phyloP scores from a whole-genome alignment of 2,113 vertebrate genomes.

The Elachura formosa region DNA sequence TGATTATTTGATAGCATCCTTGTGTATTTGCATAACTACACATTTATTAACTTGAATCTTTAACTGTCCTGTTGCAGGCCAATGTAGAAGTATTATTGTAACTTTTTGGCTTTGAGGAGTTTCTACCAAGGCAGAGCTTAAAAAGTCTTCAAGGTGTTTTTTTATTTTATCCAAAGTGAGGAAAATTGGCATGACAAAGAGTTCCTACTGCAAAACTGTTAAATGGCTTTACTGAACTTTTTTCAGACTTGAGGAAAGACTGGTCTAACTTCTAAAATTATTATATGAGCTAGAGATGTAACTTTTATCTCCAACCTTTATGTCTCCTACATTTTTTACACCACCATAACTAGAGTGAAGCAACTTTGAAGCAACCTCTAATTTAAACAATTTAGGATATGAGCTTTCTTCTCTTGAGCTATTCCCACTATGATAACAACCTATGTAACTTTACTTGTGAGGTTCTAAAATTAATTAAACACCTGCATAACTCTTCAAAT shows the following conservation, averaged over 20 bases:
- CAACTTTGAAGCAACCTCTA: not conserved
- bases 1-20: not conserved
- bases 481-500: not conserved
- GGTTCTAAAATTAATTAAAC: not conserved
- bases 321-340: not conserved
- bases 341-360: not conserved
- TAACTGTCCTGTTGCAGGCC: not conserved
- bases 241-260: not conserved
- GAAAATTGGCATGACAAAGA: not conserved
- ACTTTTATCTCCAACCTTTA: not conserved
- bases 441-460: not conserved
- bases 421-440: not conserved
- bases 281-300: not conserved
- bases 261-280: not conserved
- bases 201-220: not conserved
- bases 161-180: not conserved
- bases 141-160: not conserved
- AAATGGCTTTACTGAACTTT: not conserved
- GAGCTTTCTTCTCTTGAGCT: not conserved
- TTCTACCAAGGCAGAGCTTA: not conserved
- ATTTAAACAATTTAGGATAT: not conserved
- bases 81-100: not conserved
- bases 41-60: not conserved
- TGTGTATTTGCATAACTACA: not conserved
- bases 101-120: not conserved